Conservation (phyloP, 1,140 invertebrate species). For the Cyphomyrmex costatus region DNA sequence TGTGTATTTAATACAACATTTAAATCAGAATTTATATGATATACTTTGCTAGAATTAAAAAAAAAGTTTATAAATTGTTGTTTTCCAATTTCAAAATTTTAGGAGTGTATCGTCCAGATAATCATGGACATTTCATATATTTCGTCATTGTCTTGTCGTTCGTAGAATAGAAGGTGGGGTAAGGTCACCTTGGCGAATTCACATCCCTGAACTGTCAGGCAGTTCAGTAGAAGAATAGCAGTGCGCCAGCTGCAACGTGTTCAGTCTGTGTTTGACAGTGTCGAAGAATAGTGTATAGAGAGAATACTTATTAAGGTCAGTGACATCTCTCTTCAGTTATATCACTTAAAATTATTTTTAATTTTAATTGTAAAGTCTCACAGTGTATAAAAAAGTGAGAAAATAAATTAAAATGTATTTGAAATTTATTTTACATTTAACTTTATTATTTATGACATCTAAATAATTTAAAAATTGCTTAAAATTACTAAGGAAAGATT, state of each 20-base stretch:
- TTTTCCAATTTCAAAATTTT: neutral
- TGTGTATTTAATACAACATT: neutral
- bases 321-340: neutral
- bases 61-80: neutral
- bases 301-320: constrained; percentile 38
- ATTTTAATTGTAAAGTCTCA: neutral
- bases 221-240: constrained; percentile 60
- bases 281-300: neutral
- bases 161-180: constrained; percentile 80
- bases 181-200: constrained; percentile 84
- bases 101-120: neutral
- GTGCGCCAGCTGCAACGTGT: neutral
- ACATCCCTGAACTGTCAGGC: constrained; percentile 79
- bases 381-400: neutral
- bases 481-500: neutral
- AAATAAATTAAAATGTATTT: neutral
- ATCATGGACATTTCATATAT: neutral
- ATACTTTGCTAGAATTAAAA: neutral
- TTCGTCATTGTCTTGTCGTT: constrained; percentile 19
- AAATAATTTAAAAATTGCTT: neutral
- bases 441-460: neutral
- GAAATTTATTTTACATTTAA: neutral
- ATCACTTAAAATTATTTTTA: constrained; percentile 14
- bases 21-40: neutral
- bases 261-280: constrained; percentile 44